Evolutionary conservation across 2,113 vertebrate genomes (phyloP).

Genomic region (Mugil cephalus): DNA sequence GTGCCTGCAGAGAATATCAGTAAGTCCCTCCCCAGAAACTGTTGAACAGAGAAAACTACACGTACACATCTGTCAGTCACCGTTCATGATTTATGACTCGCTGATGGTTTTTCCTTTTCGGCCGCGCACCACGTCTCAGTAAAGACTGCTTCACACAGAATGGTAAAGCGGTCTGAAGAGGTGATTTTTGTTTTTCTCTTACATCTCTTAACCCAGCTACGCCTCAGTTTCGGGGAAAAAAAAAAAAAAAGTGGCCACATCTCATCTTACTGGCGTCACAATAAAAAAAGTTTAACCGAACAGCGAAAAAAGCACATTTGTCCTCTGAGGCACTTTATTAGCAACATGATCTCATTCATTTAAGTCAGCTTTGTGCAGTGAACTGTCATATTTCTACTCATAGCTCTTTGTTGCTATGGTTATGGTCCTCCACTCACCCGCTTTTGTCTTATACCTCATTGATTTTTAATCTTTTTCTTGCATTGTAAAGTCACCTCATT

Average conservation of each 20-base stretch:
- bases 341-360: constrained; percentile 66
- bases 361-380: constrained; percentile 62
- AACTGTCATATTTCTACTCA: constrained; percentile 57
- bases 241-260: constrained; percentile 4
- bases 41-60: constrained; percentile 30
- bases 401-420: constrained; percentile 72
- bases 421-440: constrained; percentile 52
- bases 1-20: constrained; percentile 98
- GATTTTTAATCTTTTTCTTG: constrained; percentile 75
- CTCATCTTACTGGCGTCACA: constrained; percentile 8
- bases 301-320: constrained; percentile 24
- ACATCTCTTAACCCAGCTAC: not conserved
- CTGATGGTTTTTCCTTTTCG: constrained; percentile 13
- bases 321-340: constrained; percentile 65
- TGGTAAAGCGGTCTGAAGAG: constrained; percentile 14
- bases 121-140: constrained; percentile 9
- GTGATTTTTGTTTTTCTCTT: not conserved
- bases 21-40: constrained; percentile 79
- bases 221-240: not conserved
- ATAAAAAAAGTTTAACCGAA: constrained; percentile 21
- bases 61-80: constrained; percentile 24
- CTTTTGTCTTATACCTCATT: constrained; percentile 73
- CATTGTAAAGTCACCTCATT: constrained; percentile 68
- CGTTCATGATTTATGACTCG: not conserved
- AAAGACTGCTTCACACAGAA: constrained; percentile 40